Percentiles rank a stretch among this genome's conserved stretches.
Conservation (phyloP, 2,113 vertebrate genomes). For the Lucifuga dentata region DNA sequence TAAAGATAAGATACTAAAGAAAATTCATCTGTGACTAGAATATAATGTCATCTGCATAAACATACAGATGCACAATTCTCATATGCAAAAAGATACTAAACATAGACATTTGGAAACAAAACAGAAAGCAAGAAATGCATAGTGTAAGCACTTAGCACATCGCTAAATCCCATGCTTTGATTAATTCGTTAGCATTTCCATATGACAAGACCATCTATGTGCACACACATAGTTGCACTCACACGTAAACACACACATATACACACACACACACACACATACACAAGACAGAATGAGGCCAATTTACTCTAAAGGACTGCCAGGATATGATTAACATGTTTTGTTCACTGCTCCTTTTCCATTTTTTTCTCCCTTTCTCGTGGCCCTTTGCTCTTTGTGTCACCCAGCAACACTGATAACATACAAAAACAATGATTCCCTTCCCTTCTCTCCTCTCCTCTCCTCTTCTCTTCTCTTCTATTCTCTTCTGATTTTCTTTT, state of each 20-base stretch:
- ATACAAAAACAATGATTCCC: constrained; percentile 5
- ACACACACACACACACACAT: constrained; percentile 13
- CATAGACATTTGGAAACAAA: constrained; percentile 8
- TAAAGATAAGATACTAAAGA: constrained; percentile 14
- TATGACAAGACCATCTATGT: constrained; percentile 25
- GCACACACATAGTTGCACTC: not conserved
- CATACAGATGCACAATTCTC: not conserved
- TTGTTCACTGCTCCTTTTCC: constrained; percentile 13
- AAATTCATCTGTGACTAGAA: not conserved
- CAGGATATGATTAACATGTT: constrained; percentile 54
- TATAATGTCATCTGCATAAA: not conserved
- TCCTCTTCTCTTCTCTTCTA: not conserved
- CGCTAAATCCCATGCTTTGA: constrained; percentile 32
- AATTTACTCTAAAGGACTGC: constrained; percentile 37
- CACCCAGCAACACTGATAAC: constrained; percentile 16
- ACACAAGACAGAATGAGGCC: constrained; percentile 62
- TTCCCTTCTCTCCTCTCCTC: constrained; percentile 4
- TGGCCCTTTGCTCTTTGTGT: constrained; percentile 28
- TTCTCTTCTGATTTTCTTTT: constrained; percentile 10
- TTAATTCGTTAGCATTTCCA: constrained; percentile 47
- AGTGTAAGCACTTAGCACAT: constrained; percentile 44
- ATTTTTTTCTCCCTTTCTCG: constrained; percentile 1
- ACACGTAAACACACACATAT: not conserved
- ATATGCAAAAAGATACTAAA: constrained; percentile 5
- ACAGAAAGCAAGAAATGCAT: constrained; percentile 19